Evolutionary conservation across 2,888 invertebrate genomes (phyloP).

Genomic region (Sesamia inferens): DNA sequence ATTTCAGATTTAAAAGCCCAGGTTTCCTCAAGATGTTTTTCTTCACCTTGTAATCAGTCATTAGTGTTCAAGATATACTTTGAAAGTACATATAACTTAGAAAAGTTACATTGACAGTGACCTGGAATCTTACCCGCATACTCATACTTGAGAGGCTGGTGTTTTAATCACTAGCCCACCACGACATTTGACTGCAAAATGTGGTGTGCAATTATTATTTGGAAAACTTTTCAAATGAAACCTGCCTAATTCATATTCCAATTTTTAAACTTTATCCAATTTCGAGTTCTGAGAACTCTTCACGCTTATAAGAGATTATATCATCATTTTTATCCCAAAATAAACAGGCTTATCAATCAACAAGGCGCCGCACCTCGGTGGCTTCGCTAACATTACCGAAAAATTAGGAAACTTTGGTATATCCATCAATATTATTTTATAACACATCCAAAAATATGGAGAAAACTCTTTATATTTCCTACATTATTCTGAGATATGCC

Average conservation of each 20-base stretch:
- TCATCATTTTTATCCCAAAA: conserved; percentile 55
- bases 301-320: conserved; percentile 25
- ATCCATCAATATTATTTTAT: conserved; percentile 59
- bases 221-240: neutral
- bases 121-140: too few relatives aligned
- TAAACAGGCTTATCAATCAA: conserved; percentile 62
- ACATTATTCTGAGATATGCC: conserved; percentile 8
- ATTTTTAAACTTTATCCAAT: conserved; percentile 26
- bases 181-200: too few relatives aligned
- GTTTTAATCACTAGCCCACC: too few relatives aligned
- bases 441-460: conserved; percentile 16
- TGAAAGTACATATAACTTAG: too few relatives aligned
- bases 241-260: neutral
- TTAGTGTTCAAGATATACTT: too few relatives aligned
- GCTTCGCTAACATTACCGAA: conserved; percentile 36
- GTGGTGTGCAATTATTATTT: too few relatives aligned
- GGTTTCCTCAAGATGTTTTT: too few relatives aligned
- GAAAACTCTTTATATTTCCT: conserved; percentile 31
- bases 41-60: too few relatives aligned
- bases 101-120: too few relatives aligned
- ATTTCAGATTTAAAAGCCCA: too few relatives aligned
- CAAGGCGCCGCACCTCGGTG: conserved; percentile 48
- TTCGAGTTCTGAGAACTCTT: conserved; percentile 42
- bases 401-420: conserved; percentile 40
- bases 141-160: too few relatives aligned